A percentile compares a stretch with the other conserved stretches of the same genome.
Conservation (phyloP, 2,113 vertebrate genomes). For the Nesoenas mayeri region DNA sequence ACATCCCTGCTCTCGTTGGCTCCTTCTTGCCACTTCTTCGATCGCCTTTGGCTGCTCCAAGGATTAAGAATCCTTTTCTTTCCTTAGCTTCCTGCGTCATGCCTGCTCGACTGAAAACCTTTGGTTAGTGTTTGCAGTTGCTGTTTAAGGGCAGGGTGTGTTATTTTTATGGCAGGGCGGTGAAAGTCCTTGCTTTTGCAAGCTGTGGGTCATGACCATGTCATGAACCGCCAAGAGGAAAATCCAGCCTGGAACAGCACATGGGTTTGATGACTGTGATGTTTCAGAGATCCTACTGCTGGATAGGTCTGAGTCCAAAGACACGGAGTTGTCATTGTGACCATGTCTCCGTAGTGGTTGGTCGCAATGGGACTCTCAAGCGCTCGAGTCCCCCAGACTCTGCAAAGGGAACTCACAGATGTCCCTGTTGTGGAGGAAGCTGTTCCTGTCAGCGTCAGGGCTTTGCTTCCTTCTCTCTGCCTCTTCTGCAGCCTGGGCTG, state of each 20-base stretch:
- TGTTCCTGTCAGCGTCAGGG: neutral
- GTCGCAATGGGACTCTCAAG: neutral
- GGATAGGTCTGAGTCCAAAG: neutral
- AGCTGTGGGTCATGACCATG: neutral
- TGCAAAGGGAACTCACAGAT: neutral
- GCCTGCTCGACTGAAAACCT: conserved; percentile 82
- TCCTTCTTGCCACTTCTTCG: conserved; percentile 87
- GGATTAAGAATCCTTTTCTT: conserved; percentile 83
- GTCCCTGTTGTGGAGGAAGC: neutral
- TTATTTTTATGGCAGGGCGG: neutral
- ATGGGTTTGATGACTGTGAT: neutral
- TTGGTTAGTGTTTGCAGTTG: conserved; percentile 78
- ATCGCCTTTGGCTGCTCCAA: conserved; percentile 91
- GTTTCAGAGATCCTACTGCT: neutral
- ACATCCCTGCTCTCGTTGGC: conserved; percentile 85
- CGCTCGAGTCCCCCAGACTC: neutral
- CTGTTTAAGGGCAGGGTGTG: neutral
- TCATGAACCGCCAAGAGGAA: neutral
- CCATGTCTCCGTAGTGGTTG: neutral
- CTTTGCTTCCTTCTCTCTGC: neutral
- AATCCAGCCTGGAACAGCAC: neutral
- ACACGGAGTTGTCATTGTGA: neutral
- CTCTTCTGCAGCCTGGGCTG: neutral
- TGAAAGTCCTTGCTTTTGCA: neutral
- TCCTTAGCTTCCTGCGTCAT: conserved; percentile 87